These are phyloP conservation scores for Puffinus mauretanicus DNA, from an alignment of 2,113 vertebrate genomes.

Conservation along the genomic window DNA sequence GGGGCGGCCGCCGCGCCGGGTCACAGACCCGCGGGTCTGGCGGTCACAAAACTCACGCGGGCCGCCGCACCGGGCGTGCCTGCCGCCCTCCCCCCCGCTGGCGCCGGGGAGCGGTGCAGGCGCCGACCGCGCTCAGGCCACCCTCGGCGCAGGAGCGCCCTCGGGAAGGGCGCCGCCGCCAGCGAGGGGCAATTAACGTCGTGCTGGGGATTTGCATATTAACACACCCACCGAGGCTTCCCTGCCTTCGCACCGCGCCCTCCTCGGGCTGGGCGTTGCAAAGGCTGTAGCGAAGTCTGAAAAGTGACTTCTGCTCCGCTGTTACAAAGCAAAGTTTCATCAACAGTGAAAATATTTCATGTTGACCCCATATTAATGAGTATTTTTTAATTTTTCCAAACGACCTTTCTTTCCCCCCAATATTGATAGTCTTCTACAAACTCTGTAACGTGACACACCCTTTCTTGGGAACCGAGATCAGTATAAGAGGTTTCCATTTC, in stretches of 20 bases:
- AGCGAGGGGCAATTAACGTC: not conserved
- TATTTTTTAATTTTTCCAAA: not conserved
- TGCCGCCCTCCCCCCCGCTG: too few relatives aligned
- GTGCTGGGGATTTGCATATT: not conserved
- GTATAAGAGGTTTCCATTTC: not conserved
- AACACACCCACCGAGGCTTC: too few relatives aligned
- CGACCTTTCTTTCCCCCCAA: not conserved
- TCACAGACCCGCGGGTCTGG: not conserved
- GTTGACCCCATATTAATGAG: rapidly evolving
- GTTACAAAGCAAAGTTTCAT: rapidly evolving
- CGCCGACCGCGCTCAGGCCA: too few relatives aligned
- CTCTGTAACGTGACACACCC: not conserved
- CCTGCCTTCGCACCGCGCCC: too few relatives aligned
- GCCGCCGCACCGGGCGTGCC: too few relatives aligned
- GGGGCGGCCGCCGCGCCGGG: too few relatives aligned
- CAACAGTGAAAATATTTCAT: rapidly evolving
- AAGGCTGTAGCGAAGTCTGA: rapidly evolving
- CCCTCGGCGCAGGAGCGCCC: too few relatives aligned
- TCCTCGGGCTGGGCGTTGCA: too few relatives aligned
- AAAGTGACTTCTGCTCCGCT: rapidly evolving
- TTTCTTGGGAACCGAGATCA: not conserved
- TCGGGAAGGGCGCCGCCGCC: not conserved
- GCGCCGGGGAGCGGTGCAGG: too few relatives aligned
- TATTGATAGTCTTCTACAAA: not conserved
- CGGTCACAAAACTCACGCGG: not conserved